Evolutionary conservation across 2,113 vertebrate species (phyloP).

Genomic region (Stegastes partitus): DNA sequence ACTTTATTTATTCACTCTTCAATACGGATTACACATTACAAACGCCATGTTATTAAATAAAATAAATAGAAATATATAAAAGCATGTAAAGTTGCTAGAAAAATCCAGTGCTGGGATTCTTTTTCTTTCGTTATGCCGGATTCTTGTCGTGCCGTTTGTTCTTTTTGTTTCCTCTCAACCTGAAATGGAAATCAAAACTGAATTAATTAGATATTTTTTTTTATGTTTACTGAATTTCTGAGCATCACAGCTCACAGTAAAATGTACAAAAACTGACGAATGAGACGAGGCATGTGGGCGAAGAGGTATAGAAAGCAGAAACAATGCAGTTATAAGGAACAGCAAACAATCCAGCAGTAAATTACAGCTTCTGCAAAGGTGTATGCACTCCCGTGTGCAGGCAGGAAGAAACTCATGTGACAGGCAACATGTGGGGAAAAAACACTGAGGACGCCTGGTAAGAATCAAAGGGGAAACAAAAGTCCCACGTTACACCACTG

Average conservation of each 20-base stretch:
- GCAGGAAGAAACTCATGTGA: background rate
- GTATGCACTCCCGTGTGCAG: too few species aligned
- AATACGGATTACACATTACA: background rate
- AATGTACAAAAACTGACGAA: background rate
- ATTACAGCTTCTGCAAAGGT: background rate
- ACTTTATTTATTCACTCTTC: conserved; percentile 3
- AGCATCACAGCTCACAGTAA: background rate
- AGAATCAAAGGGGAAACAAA: background rate
- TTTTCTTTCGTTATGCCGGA: background rate
- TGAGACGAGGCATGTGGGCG: too few species aligned
- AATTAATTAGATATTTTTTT: background rate
- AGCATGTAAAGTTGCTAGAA: background rate
- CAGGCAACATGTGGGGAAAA: background rate
- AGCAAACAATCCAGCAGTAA: background rate
- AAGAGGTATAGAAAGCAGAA: background rate
- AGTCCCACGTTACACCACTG: background rate
- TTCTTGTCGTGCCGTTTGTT: background rate
- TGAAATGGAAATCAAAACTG: conserved; percentile 16
- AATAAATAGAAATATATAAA: conserved; percentile 17
- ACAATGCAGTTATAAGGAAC: too few species aligned
- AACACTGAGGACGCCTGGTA: background rate
- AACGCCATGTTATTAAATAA: background rate
- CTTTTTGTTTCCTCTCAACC: conserved; percentile 24
- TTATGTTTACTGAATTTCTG: background rate
- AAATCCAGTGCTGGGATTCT: background rate